These are phyloP conservation scores for Tineola bisselliella DNA, from an alignment of 2,888 invertebrate genomes.

Conservation along the genomic window DNA sequence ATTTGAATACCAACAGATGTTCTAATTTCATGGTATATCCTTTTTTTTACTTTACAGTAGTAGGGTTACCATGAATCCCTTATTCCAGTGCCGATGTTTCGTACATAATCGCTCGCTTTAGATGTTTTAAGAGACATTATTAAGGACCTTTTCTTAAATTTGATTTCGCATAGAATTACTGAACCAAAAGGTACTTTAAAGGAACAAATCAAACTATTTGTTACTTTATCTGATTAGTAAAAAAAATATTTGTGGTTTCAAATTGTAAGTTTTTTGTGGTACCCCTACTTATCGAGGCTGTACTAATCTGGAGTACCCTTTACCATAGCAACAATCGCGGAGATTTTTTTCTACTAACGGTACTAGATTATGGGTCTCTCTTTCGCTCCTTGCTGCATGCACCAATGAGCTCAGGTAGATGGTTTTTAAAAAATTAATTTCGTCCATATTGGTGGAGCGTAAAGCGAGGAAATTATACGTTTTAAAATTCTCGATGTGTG, in stretches of 20 bases:
- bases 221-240: no score
- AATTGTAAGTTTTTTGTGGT: no score
- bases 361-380: constrained; percentile 24
- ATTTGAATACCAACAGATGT: constrained; percentile 31
- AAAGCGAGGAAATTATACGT: constrained; percentile 8
- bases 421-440: constrained; percentile 9
- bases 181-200: no score
- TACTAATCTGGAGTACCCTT: constrained; percentile 36
- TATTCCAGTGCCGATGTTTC: no score
- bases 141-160: no score
- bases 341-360: constrained; percentile 34
- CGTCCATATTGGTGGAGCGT: constrained; percentile 5
- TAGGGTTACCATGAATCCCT: no score
- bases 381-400: constrained; percentile 3
- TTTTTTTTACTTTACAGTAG: constrained; percentile 12
- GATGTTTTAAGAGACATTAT: no score
- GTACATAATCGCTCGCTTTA: no score
- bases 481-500: constrained; percentile 7
- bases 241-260: no score
- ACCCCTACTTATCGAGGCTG: constrained; percentile 21
- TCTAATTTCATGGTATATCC: constrained; percentile 32
- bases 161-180: no score
- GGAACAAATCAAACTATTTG: no score
- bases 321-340: constrained; percentile 28
- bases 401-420: constrained; percentile 32